Evolutionary conservation across 1,140 invertebrate species (phyloP).

Genomic region (Zaprionus africanus): DNA sequence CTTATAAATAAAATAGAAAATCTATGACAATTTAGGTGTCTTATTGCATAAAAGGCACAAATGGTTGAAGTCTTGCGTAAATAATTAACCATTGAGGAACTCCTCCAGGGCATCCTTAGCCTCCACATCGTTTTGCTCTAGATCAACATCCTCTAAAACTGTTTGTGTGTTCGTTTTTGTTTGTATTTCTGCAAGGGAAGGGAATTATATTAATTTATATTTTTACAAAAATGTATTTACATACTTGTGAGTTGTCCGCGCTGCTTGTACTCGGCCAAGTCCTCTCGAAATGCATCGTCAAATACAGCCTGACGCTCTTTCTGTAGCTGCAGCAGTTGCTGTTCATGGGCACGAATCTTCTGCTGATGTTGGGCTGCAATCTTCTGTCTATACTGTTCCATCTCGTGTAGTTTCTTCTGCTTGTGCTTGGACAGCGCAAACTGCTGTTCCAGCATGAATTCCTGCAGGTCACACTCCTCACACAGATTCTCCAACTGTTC

Average conservation of each 20-base stretch:
- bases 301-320: slow-evolving; percentile 89
- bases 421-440: slow-evolving; percentile 88
- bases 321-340: slow-evolving; percentile 85
- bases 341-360: slow-evolving; percentile 86
- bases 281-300: slow-evolving; percentile 88
- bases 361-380: slow-evolving; percentile 87
- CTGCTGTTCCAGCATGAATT: slow-evolving; percentile 87
- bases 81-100: slow-evolving; percentile 85
- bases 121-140: slow-evolving; percentile 84
- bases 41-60: slow-evolving; percentile 40
- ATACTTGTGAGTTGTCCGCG: slow-evolving; percentile 87
- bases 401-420: slow-evolving; percentile 86
- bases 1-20: neutral
- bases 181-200: slow-evolving; percentile 50
- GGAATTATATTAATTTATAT: no score
- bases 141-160: slow-evolving; percentile 86
- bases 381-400: slow-evolving; percentile 85
- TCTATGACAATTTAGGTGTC: slow-evolving; percentile 5
- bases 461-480: slow-evolving; percentile 88
- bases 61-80: neutral
- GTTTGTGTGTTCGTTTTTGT: slow-evolving; percentile 58
- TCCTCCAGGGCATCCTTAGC: slow-evolving; percentile 85
- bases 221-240: slow-evolving; percentile 29
- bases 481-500: slow-evolving; percentile 88
- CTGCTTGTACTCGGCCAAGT: slow-evolving; percentile 87